Conservation (phyloP, 2,888 invertebrate species). For the Strigamia transsilvanica region DNA sequence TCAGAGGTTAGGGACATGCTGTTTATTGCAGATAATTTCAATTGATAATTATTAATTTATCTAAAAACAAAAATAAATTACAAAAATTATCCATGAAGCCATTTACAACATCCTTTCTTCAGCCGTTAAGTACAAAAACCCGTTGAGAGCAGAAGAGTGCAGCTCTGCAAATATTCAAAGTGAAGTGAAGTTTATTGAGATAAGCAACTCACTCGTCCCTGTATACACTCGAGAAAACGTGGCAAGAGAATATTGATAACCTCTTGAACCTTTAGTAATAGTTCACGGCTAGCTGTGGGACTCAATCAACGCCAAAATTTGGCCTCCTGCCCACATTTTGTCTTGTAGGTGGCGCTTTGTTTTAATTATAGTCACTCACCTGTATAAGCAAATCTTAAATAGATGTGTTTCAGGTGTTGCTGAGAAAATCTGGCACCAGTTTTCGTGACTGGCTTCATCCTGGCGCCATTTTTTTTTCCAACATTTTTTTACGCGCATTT, state of each 20-base stretch:
- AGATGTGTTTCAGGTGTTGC: constrained; percentile 40
- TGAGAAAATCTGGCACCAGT: constrained; percentile 9
- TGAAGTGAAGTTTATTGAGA: constrained; percentile 49
- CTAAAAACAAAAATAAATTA: background rate
- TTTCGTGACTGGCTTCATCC: constrained; percentile 10
- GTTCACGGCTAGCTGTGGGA: constrained; percentile 42
- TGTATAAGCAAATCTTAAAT: constrained; percentile 45
- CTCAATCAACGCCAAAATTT: constrained; percentile 47
- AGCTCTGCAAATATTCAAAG: constrained; percentile 40
- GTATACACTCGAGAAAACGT: constrained; percentile 49
- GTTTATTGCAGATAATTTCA: background rate
- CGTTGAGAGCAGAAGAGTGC: constrained; percentile 35
- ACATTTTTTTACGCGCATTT: background rate
- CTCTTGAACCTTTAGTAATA: constrained; percentile 44
- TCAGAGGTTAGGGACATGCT: constrained; percentile 23
- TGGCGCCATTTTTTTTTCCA: constrained; percentile 34
- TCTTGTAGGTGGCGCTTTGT: constrained; percentile 37
- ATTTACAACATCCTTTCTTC: constrained; percentile 36
- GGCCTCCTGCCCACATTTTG: constrained; percentile 22
- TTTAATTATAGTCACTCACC: constrained; percentile 40
- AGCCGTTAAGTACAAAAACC: constrained; percentile 27
- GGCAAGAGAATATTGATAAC: constrained; percentile 49
- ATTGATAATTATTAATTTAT: background rate
- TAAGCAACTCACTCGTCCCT: constrained; percentile 48
- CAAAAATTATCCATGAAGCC: background rate